phyloP scores from a whole-genome alignment of 2,888 invertebrate genomes.

The Leptogaster cylindrica region DNA sequence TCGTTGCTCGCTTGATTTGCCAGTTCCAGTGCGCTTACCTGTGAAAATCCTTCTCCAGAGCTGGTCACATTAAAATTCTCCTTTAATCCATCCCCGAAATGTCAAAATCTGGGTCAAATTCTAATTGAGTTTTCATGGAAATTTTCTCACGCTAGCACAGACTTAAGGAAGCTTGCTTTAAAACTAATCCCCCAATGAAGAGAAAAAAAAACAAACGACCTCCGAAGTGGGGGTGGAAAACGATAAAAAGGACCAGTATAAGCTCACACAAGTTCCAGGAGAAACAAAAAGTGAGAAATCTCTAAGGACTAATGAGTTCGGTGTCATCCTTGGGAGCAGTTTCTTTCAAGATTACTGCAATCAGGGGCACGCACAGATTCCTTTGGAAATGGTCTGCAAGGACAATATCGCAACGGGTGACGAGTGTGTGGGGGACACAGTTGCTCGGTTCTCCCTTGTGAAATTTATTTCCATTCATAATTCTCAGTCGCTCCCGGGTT shows the following conservation, averaged over 20 bases:
- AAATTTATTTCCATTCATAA: conserved; percentile 39
- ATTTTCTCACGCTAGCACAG: background rate
- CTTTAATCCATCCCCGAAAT: background rate
- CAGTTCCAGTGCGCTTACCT: no score
- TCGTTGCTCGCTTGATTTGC: no score
- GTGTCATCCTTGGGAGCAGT: background rate
- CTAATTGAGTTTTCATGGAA: conserved; percentile 5
- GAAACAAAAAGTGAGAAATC: background rate
- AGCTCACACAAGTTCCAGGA: background rate
- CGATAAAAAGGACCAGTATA: background rate
- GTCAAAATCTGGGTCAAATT: conserved; percentile 1
- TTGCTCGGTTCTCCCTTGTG: background rate
- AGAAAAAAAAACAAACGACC: no score
- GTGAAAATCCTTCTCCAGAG: background rate
- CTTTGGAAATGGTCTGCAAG: conserved; percentile 11
- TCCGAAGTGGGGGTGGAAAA: background rate
- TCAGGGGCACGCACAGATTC: conserved; percentile 22
- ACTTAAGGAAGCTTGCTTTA: background rate
- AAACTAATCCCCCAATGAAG: background rate
- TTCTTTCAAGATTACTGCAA: background rate
- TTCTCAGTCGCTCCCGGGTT: conserved; percentile 8
- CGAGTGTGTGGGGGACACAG: conserved; percentile 8
- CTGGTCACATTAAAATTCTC: no score
- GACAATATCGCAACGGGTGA: conserved; percentile 12
- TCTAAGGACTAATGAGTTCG: background rate